phyloP scores from a whole-genome alignment of 2,113 vertebrate species.

The Benitochromis conjunctus region DNA sequence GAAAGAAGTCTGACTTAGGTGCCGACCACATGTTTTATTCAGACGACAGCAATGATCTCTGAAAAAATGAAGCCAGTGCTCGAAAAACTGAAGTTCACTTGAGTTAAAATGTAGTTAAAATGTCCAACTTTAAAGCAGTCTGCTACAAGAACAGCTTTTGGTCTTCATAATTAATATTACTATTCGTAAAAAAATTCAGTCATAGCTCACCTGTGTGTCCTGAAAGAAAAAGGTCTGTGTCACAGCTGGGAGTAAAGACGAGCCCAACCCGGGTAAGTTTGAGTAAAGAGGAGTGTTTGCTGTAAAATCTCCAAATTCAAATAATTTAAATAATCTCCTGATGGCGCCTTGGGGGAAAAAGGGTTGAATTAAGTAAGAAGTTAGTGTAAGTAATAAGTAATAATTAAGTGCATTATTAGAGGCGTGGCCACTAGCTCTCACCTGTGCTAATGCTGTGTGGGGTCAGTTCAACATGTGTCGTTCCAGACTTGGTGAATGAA shows the following conservation, averaged over 20 bases:
- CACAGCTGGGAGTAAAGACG: background rate
- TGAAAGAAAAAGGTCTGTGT: accelerated
- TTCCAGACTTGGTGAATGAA: background rate
- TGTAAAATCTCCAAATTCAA: background rate
- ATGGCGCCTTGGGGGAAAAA: accelerated
- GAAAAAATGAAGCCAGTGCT: background rate
- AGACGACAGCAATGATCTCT: background rate
- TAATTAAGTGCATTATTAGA: background rate
- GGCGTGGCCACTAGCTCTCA: background rate
- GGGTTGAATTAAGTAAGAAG: background rate
- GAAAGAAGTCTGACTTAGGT: background rate
- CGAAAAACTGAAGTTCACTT: background rate
- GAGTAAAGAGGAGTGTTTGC: background rate
- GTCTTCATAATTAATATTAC: background rate
- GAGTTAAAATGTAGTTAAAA: background rate
- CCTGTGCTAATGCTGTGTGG: background rate
- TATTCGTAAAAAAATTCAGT: background rate
- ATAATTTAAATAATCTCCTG: background rate
- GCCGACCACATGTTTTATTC: background rate
- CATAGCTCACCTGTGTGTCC: background rate
- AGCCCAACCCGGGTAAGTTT: background rate
- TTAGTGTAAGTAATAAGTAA: background rate
- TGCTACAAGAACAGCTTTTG: background rate
- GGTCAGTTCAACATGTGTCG: background rate
- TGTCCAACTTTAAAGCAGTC: background rate